phyloP scores from a whole-genome alignment of 2,888 invertebrate species.

The Orchesella flavescens region DNA sequence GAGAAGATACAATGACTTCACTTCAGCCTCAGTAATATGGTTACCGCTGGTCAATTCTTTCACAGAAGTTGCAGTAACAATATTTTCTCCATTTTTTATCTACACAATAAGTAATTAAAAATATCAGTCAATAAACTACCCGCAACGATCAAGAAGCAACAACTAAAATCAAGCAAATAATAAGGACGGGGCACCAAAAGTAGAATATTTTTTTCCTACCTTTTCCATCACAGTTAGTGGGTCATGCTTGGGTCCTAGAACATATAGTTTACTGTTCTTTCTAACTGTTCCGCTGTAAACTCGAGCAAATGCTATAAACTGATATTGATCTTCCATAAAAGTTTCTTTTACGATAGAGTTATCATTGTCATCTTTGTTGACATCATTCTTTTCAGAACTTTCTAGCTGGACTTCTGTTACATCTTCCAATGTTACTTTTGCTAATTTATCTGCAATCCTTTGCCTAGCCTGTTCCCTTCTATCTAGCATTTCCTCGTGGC shows the following conservation, averaged over 20 bases:
- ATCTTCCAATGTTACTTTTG: slow-evolving; percentile 56
- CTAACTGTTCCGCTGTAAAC: slow-evolving; percentile 90
- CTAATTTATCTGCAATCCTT: slow-evolving; percentile 78
- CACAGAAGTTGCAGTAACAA: slow-evolving; percentile 75
- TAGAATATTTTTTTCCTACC: slow-evolving; percentile 69
- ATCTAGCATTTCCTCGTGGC: slow-evolving; percentile 82
- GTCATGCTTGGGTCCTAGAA: slow-evolving; percentile 91
- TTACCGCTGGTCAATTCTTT: slow-evolving; percentile 80
- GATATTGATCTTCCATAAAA: slow-evolving; percentile 75
- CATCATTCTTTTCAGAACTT: slow-evolving; percentile 3
- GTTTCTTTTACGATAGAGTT: slow-evolving; percentile 28
- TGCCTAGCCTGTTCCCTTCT: slow-evolving; percentile 82
- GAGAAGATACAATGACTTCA: slow-evolving; percentile 88
- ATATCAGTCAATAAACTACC: not conserved
- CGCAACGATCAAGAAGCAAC: not conserved
- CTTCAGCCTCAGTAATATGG: slow-evolving; percentile 80
- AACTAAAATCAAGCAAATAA: too few species aligned
- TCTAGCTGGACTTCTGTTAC: slow-evolving; percentile 11
- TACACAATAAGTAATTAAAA: slow-evolving; percentile 55
- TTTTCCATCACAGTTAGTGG: slow-evolving; percentile 75
- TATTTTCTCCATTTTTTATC: slow-evolving; percentile 71
- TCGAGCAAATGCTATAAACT: slow-evolving; percentile 92
- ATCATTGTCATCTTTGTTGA: slow-evolving; percentile 53
- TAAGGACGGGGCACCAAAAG: too few species aligned
- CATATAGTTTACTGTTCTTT: slow-evolving; percentile 85